Evolutionary conservation across 2,888 invertebrate species (phyloP), one percentile per base, ranked within the genome.

Genomic region (Acronicta alni): DNA sequence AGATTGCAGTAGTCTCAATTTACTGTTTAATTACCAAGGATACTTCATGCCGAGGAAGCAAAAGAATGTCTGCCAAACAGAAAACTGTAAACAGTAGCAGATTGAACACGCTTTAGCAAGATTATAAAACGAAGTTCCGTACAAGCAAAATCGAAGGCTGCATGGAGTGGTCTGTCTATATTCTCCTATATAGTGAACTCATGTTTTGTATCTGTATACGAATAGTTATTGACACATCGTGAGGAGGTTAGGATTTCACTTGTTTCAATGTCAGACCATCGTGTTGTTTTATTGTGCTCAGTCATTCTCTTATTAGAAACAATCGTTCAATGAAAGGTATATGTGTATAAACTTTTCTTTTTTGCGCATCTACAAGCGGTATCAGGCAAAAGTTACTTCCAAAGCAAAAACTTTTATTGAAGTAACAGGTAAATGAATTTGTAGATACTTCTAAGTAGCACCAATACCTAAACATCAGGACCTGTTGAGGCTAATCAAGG

Each of bases 211-310:
- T 72, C 53, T 20, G 54, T 67, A 38, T 55, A 52, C 51, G 38
- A 61, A 72, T 60, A 61, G 69, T 77, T 85, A 84, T 87, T 84
- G 88, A 87, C 87, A 85, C 83, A 68, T 75, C 77, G 74, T 75
- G 79, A 72, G 67, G 71, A 78, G 77, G 75, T 80, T 81, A 80
- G 63, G 55, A 83, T 87, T 87, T 87, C 87, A 85, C 87, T 85
- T 85, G 84, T 83, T 83, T 82, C 86, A 85, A 86, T 85, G 87
- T 87, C 84, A 83, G 79, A 71, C 49, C 56, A 67, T 55, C 51
- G 68, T 66, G 66, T 74, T 55, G 56, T 68, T 65, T 57, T 62
- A 61, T 57, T 69, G 47, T 66, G 66, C 68, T 16, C 48, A 45
- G 61, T 77, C 79, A 77, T 63, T 60, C 60, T 58, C 16, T 48